Evolutionary conservation across 1,140 invertebrate genomes (phyloP).

Genomic region (Lordiphosa collinella): DNA sequence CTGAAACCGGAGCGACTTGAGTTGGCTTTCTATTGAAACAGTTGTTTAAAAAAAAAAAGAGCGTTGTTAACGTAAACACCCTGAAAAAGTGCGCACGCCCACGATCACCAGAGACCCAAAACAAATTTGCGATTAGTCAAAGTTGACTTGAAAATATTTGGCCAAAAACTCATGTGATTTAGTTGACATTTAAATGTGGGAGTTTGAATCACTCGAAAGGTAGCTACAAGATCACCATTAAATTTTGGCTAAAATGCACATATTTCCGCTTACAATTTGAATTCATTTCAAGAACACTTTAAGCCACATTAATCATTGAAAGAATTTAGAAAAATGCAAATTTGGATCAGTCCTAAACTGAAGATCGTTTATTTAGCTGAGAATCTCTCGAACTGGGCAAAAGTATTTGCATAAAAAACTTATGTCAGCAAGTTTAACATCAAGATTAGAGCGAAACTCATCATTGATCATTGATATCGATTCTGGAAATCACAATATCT

Average conservation of each 20-base stretch:
- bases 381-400: no score
- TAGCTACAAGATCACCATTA: conserved; percentile 4
- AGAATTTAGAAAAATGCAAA: no score
- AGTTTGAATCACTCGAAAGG: background rate
- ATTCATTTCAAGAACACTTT: no score
- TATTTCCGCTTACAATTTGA: conserved; percentile 3
- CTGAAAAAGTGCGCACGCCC: background rate
- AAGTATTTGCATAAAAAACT: no score
- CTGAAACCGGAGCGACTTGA: conserved; percentile 27
- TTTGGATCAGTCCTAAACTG: no score
- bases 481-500: no score
- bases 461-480: no score
- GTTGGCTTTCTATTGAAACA: conserved; percentile 73
- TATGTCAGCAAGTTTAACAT: no score
- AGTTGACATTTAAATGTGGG: conserved; percentile 9
- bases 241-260: conserved; percentile 33
- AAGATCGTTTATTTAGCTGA: no score
- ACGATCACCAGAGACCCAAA: background rate
- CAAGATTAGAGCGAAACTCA: no score
- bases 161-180: conserved; percentile 3
- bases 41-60: conserved; percentile 47
- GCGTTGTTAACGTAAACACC: conserved; percentile 1
- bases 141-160: conserved; percentile 6
- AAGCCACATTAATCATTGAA: no score
- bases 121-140: conserved; percentile 5